These are phyloP conservation scores for Otolemur garnettii DNA, from an alignment of 2,113 vertebrate species.

Conservation along the genomic window DNA sequence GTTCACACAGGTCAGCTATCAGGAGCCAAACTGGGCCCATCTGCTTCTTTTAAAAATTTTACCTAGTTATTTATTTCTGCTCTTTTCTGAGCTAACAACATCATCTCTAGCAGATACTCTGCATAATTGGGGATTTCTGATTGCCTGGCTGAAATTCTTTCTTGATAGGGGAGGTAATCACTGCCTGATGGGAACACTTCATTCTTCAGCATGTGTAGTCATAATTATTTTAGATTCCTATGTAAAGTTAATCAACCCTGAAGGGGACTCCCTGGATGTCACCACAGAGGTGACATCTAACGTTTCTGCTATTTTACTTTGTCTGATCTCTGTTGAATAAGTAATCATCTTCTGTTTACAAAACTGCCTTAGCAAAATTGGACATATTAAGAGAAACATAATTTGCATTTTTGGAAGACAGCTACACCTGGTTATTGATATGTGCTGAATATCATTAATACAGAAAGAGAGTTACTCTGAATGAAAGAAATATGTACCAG, in stretches of 20 bases:
- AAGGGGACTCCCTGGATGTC: constrained; percentile 66
- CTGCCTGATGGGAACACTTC: constrained; percentile 69
- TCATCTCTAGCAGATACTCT: constrained; percentile 45
- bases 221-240: constrained; percentile 73
- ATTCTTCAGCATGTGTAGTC: constrained; percentile 55
- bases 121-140: constrained; percentile 74
- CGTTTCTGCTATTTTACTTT: constrained; percentile 63
- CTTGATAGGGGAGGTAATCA: constrained; percentile 63
- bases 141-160: constrained; percentile 57
- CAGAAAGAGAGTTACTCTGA: constrained; percentile 43
- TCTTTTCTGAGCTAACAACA: constrained; percentile 53
- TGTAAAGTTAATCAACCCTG: constrained; percentile 75
- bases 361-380: constrained; percentile 67
- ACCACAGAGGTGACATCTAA: constrained; percentile 40
- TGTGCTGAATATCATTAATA: constrained; percentile 4
- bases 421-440: constrained; percentile 60
- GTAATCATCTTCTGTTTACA: constrained; percentile 79
- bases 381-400: constrained; percentile 40
- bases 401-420: constrained; percentile 43
- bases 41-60: constrained; percentile 57
- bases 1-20: constrained; percentile 54
- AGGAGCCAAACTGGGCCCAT: constrained; percentile 44
- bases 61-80: constrained; percentile 51
- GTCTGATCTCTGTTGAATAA: constrained; percentile 67
- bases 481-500: constrained; percentile 44